Conservation (phyloP, 2,797 vertebrate genomes). For the Acipenser ruthenus region DNA sequence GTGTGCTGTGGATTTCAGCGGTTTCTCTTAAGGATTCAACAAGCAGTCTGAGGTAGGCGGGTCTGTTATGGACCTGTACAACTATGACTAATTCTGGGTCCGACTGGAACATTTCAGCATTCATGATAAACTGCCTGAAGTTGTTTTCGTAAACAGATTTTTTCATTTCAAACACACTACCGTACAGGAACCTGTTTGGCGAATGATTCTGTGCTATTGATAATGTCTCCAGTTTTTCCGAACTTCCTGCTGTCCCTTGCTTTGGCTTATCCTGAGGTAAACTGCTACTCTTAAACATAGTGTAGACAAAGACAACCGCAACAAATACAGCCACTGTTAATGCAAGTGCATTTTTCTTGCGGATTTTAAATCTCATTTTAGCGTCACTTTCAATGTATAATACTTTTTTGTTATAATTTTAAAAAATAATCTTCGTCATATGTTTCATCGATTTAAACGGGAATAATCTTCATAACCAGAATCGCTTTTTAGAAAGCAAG, state of each 20-base stretch:
- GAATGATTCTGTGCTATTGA: slow-evolving; percentile 10
- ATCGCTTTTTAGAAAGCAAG: neutral
- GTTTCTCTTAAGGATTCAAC: slow-evolving; percentile 55
- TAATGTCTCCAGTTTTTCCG: neutral
- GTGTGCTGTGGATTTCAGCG: slow-evolving; percentile 43
- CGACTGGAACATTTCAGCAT: slow-evolving; percentile 44
- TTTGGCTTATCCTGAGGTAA: slow-evolving; percentile 12
- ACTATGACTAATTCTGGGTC: slow-evolving; percentile 57
- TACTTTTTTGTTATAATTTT: slow-evolving; percentile 12
- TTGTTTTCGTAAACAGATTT: slow-evolving; percentile 53
- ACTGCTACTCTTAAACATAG: slow-evolving; percentile 30
- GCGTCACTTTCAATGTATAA: neutral
- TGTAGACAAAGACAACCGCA: slow-evolving; percentile 37
- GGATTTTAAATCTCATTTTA: slow-evolving; percentile 58
- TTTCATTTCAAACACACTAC: slow-evolving; percentile 33
- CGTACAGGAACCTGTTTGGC: slow-evolving; percentile 34
- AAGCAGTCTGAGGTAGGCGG: slow-evolving; percentile 56
- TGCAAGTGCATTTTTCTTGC: slow-evolving; percentile 45
- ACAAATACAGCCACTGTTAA: slow-evolving; percentile 38
- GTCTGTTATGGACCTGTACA: slow-evolving; percentile 64
- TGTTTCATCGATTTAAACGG: no score
- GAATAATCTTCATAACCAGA: slow-evolving; percentile 1
- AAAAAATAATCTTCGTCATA: neutral
- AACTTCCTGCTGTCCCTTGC: neutral
- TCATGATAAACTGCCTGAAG: slow-evolving; percentile 48